Conservation (phyloP, 2,888 invertebrate genomes). For the Ormyrus thymus region DNA sequence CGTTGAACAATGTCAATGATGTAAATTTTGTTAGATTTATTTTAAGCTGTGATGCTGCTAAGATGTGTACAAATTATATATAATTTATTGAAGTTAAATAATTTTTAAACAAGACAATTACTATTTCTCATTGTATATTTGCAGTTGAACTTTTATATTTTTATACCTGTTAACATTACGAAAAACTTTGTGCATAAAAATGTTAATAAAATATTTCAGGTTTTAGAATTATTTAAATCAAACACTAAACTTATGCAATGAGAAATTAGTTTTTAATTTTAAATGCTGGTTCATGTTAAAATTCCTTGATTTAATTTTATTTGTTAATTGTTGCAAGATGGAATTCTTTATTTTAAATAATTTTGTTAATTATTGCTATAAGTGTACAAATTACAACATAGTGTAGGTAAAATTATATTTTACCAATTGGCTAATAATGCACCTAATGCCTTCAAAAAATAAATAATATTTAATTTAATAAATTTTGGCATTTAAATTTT, state of each 20-base stretch:
- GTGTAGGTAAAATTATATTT: conserved; percentile 13
- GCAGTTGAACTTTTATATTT: no score
- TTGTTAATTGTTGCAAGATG: no score
- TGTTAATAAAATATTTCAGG: no score
- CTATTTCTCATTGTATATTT: no score
- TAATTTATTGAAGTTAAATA: conserved; percentile 5
- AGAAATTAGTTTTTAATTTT: no score
- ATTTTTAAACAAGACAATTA: not conserved
- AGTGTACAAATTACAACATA: conserved; percentile 13
- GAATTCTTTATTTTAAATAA: conserved; percentile 2
- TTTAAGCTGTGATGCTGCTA: conserved; percentile 38
- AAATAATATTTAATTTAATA: conserved; percentile 37
- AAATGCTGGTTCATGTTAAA: no score
- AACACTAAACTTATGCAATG: no score
- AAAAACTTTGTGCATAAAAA: no score
- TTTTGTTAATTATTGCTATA: conserved; percentile 7
- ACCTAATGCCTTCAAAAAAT: not conserved
- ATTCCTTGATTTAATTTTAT: no score
- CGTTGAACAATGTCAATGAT: conserved; percentile 18
- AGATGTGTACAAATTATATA: not conserved
- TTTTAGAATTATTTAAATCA: no score
- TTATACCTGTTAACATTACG: no score
- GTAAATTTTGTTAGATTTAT: conserved; percentile 18
- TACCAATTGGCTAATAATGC: not conserved
- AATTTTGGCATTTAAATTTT: not conserved